Conservation (phyloP, 2,888 invertebrate species). For the Ochlodes sylvanus region DNA sequence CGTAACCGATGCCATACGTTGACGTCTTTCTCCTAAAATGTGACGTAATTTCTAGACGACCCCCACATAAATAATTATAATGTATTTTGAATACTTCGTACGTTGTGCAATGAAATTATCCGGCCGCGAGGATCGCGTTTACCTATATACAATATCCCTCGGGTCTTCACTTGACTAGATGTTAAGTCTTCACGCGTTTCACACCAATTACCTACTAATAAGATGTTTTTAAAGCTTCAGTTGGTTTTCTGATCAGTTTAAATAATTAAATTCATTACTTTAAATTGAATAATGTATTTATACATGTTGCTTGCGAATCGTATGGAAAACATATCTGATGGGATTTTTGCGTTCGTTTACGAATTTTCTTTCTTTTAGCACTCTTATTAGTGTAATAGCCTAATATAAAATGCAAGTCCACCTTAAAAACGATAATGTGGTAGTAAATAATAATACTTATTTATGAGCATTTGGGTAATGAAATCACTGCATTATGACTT, state of each 20-base stretch:
- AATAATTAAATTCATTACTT: conserved; percentile 27
- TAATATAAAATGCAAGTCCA: neutral
- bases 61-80: conserved; percentile 69
- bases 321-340: conserved; percentile 10
- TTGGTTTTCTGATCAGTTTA: conserved; percentile 15
- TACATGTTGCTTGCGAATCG: conserved; percentile 1
- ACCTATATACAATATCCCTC: conserved; percentile 45
- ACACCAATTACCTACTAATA: conserved; percentile 35
- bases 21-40: too few species aligned
- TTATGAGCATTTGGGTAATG: neutral
- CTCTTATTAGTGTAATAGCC: neutral
- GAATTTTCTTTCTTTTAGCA: neutral
- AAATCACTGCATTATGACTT: neutral
- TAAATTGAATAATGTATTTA: neutral
- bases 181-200: conserved; percentile 42
- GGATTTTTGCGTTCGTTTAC: neutral
- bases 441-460: neutral
- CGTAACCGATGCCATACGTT: too few species aligned
- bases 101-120: conserved; percentile 66
- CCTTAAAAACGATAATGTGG: neutral
- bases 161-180: conserved; percentile 49
- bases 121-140: conserved; percentile 48
- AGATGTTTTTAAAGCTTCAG: conserved; percentile 37
- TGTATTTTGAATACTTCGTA: conserved; percentile 77
- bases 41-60: too few species aligned